A percentile compares a stretch with the other conserved stretches of the same genome.
Conservation (phyloP, 2,797 vertebrate species). For the Setipinna tenuifilis region DNA sequence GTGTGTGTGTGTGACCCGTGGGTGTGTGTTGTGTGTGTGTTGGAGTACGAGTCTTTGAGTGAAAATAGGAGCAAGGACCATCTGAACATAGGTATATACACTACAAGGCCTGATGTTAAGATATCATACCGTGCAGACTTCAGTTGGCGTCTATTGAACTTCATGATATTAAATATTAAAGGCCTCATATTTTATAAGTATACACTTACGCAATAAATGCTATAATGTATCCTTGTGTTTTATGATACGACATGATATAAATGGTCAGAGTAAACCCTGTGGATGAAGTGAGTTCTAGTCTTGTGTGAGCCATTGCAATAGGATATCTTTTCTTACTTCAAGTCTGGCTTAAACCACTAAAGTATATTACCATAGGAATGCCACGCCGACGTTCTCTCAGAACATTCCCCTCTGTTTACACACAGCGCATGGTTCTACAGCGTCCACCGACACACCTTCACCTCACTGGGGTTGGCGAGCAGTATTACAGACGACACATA, state of each 20-base stretch:
- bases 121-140: slow-evolving; percentile 33
- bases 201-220: slow-evolving; percentile 27
- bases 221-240: slow-evolving; percentile 23
- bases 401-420: slow-evolving; percentile 27
- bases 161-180: slow-evolving; percentile 17
- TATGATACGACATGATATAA: slow-evolving; percentile 17
- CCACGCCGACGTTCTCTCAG: background rate
- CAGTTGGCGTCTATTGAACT: background rate
- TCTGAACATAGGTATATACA: slow-evolving; percentile 44
- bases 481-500: background rate
- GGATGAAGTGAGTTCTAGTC: slow-evolving; percentile 49
- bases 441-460: background rate
- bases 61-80: slow-evolving; percentile 52
- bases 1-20: background rate
- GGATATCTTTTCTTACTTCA: slow-evolving; percentile 37
- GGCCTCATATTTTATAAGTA: slow-evolving; percentile 24
- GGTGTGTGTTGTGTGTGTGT: slow-evolving; percentile 29
- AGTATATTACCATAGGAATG: slow-evolving; percentile 8
- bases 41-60: slow-evolving; percentile 50
- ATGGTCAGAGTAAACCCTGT: slow-evolving; percentile 24
- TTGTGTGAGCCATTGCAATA: slow-evolving; percentile 45
- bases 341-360: slow-evolving; percentile 49
- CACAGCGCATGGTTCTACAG: slow-evolving; percentile 27
- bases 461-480: background rate
- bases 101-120: slow-evolving; percentile 46